These are phyloP conservation scores for Cerastis leucographa DNA, from an alignment of 2,888 invertebrate species.

Conservation along the genomic window DNA sequence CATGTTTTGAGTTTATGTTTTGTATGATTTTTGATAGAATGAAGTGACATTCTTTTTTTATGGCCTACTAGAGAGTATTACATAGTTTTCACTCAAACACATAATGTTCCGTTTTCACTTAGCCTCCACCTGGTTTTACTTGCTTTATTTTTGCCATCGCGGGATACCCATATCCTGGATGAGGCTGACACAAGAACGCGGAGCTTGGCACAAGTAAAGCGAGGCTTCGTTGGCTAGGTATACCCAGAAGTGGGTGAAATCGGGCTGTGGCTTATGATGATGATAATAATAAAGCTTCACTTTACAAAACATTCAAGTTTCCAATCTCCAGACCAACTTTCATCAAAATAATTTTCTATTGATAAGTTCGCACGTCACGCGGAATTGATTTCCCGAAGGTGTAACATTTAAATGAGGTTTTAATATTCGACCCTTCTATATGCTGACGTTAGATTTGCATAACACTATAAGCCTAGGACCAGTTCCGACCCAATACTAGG, in stretches of 20 bases:
- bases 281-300: neutral
- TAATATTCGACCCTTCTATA: conserved; percentile 36
- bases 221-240: too few species aligned
- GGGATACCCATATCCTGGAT: too few species aligned
- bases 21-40: neutral
- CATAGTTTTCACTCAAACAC: neutral
- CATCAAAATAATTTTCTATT: conserved; percentile 12
- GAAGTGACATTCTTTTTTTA: too few species aligned
- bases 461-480: neutral
- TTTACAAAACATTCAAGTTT: neutral
- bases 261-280: too few species aligned
- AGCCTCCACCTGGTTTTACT: too few species aligned
- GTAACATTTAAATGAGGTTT: conserved; percentile 19
- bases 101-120: neutral
- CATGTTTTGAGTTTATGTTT: neutral
- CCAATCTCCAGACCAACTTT: conserved; percentile 3
- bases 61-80: neutral
- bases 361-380: conserved; percentile 11
- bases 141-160: too few species aligned
- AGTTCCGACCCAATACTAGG: neutral
- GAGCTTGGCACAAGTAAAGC: too few species aligned
- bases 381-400: conserved; percentile 43
- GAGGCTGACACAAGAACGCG: too few species aligned
- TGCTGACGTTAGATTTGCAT: conserved; percentile 41
- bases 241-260: too few species aligned